A percentile compares a stretch with the other conserved stretches of the same genome.
phyloP scores from a whole-genome alignment of 2,113 vertebrate species.

The Ciconia maguari region DNA sequence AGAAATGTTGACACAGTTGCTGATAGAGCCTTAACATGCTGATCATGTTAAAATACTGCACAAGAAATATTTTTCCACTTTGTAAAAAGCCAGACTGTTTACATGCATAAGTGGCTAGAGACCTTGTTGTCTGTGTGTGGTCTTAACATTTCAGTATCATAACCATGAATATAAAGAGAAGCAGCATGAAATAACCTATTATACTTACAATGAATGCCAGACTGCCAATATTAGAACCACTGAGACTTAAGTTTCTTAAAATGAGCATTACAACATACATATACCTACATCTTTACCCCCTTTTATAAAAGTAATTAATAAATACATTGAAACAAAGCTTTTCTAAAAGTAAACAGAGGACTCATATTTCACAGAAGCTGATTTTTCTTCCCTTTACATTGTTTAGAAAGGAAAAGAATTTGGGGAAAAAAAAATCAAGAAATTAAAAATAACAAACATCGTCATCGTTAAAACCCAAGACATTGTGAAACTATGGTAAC shows the following conservation, averaged over 20 bases:
- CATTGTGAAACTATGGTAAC: background rate
- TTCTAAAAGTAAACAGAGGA: background rate
- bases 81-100: constrained; percentile 85
- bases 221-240: constrained; percentile 17
- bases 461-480: accelerated
- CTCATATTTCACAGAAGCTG: background rate
- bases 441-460: background rate
- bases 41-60: constrained; percentile 80
- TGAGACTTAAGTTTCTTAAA: constrained; percentile 25
- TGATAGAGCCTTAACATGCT: constrained; percentile 77
- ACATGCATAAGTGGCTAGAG: constrained; percentile 81
- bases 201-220: constrained; percentile 62
- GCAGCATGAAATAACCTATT: constrained; percentile 79
- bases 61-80: constrained; percentile 81
- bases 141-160: constrained; percentile 82
- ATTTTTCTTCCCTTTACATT: background rate
- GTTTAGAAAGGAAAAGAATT: background rate
- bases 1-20: constrained; percentile 82
- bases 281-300: background rate
- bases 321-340: background rate
- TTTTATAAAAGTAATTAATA: background rate
- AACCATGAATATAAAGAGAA: constrained; percentile 80
- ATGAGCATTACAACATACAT: background rate
- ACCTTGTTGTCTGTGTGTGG: constrained; percentile 83
- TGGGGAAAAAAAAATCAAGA: background rate